Evolutionary conservation across 2,797 vertebrate species (phyloP).

Genomic region (Vultur gryphus): DNA sequence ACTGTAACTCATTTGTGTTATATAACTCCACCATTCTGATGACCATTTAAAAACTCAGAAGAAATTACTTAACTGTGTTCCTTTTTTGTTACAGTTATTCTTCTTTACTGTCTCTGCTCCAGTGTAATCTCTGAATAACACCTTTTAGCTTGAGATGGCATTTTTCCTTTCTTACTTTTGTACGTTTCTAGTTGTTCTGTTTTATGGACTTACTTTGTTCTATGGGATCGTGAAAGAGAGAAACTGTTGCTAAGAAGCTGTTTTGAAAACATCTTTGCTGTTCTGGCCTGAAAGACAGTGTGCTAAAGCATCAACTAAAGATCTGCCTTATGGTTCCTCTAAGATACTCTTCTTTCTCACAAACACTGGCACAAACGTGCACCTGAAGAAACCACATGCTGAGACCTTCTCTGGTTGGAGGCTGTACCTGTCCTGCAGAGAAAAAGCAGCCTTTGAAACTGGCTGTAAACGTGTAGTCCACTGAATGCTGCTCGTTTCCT

Average conservation of each 20-base stretch:
- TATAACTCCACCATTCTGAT: background rate
- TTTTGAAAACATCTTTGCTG: background rate
- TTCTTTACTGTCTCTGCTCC: background rate
- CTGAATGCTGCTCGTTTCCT: no score
- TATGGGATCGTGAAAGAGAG: background rate
- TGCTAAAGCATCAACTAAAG: background rate
- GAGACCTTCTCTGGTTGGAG: background rate
- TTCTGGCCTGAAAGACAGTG: background rate
- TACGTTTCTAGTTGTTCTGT: background rate
- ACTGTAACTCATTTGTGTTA: background rate
- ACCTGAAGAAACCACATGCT: background rate
- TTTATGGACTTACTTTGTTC: background rate
- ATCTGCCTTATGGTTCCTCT: background rate
- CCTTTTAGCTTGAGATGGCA: background rate
- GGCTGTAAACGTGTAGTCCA: background rate
- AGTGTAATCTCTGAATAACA: background rate
- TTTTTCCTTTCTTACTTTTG: background rate
- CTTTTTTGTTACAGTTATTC: background rate
- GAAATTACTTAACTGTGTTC: background rate
- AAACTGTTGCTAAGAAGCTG: background rate
- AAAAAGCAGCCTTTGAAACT: background rate
- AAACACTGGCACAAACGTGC: rapidly evolving
- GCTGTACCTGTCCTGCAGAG: background rate
- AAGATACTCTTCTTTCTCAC: background rate
- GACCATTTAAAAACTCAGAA: background rate